phyloP scores from a whole-genome alignment of 2,113 vertebrate genomes.

The Apteryx mantelli region DNA sequence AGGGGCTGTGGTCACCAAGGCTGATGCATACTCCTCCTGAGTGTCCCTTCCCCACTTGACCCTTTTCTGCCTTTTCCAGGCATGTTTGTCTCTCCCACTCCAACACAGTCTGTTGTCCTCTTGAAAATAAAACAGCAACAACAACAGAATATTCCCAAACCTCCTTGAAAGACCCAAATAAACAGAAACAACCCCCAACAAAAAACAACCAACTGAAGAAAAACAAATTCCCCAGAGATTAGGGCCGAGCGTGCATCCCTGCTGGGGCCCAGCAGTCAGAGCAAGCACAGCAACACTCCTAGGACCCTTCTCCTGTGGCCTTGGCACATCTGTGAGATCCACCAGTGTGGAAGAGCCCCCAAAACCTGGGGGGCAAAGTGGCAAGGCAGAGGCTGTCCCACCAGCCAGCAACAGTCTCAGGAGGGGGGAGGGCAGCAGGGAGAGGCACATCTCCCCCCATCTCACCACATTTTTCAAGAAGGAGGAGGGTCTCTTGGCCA shows the following conservation, averaged over 20 bases:
- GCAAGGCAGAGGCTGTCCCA: neutral
- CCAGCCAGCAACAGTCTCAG: neutral
- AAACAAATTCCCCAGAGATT: conserved; percentile 23
- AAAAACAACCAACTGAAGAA: neutral
- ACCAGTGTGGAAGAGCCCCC: conserved; percentile 9
- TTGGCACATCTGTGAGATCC: conserved; percentile 68
- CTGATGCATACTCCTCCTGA: neutral
- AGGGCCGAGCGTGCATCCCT: neutral
- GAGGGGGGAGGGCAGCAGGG: neutral
- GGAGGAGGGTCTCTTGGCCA: conserved; percentile 36
- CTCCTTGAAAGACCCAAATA: conserved; percentile 39
- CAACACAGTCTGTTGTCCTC: neutral
- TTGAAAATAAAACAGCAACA: conserved; percentile 49
- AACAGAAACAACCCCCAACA: neutral
- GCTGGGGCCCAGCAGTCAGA: neutral
- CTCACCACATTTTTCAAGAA: conserved; percentile 7
- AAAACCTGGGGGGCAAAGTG: neutral
- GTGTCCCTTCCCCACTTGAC: neutral
- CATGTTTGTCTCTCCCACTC: neutral
- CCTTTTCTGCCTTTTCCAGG: neutral
- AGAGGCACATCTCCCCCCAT: neutral
- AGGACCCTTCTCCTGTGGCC: conserved; percentile 18
- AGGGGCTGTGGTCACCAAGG: neutral
- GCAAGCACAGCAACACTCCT: neutral
- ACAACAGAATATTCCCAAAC: neutral